A percentile compares a stretch with the other conserved stretches of the same genome.
Evolutionary conservation across 1,140 invertebrate genomes (phyloP).

Genomic region (Heliconius hermathena): DNA sequence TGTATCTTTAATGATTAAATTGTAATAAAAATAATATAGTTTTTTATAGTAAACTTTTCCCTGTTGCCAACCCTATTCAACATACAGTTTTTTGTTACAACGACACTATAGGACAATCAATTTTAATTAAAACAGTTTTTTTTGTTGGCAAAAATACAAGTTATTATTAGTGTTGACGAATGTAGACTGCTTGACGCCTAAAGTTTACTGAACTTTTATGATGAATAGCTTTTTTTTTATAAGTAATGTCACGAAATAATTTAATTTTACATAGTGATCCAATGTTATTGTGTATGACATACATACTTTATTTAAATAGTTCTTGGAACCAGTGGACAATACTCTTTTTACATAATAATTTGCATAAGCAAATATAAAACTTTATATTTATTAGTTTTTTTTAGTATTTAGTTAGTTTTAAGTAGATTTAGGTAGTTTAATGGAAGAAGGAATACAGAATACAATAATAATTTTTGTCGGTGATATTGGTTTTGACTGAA

Average conservation of each 20-base stretch:
- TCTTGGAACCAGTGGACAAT: background rate
- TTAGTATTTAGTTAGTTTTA: background rate
- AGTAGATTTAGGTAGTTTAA: too few relatives aligned
- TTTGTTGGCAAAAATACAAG: conserved; percentile 53
- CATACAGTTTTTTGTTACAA: conserved; percentile 27
- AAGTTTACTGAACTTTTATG: conserved; percentile 42
- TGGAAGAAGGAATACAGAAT: background rate
- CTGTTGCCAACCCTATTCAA: conserved; percentile 25
- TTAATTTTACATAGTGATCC: background rate
- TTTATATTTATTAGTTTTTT: background rate
- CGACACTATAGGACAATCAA: conserved; percentile 45
- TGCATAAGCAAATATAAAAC: background rate
- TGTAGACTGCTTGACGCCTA: conserved; percentile 44
- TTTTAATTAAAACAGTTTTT: conserved; percentile 55
- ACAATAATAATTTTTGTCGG: background rate
- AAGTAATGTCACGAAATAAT: background rate
- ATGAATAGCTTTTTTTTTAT: conserved; percentile 26
- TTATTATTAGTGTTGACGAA: conserved; percentile 46
- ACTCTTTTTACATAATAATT: background rate
- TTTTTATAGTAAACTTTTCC: background rate
- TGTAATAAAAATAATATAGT: background rate
- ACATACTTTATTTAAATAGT: background rate
- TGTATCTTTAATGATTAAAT: too few relatives aligned
- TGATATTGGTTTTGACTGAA: background rate
- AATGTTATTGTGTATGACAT: background rate